Evolutionary conservation across 2,888 invertebrate species (phyloP), one percentile per base, ranked within the genome.

Genomic region (Tenthredo distinguenda): DNA sequence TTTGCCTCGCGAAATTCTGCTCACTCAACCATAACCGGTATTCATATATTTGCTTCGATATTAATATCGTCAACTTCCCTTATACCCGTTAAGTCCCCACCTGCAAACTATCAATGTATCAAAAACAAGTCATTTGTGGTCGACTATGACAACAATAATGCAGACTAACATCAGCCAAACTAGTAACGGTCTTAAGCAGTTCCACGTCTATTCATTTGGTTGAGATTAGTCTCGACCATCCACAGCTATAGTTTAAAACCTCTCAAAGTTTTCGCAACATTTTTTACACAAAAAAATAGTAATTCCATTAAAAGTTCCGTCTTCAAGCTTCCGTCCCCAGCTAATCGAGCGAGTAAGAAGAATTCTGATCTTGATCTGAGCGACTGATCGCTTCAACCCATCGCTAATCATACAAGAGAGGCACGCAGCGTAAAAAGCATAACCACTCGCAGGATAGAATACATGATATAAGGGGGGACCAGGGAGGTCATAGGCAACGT

Each of bases 331-430:
- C 12, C 18, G 12, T 37, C 26, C n/a, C 26, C 81, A 34, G 77
- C 18, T 18, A 34, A 50, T 3, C 31, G 9, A 18, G 9, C 31
- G 50, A 55, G 43, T 9, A 9, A 43, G 43, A 21, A 31, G 21
- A 50, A n/a, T 77, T 34, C 12, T 77, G 40, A 62, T 40, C 40
- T 62, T 77, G 77, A 77, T 50, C 55, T 43, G 15, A 40, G 21
- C 47, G 47, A 26, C 43, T 21, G 85, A 71, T 81, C 26, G 87
- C 87, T 90, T 76, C 65, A 86, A 88, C 84, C 88, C 86, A 86
- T 89, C 87, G 87, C 90, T 89, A 88, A 90, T 90, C 88, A 88
- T 85, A 85, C 82, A 87, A 87, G 83, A 87, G 88, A 90, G 88
- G 86, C 87, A 87, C 47, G 72, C 81, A 72, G 50, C 62, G 68